Evolutionary conservation across 2,113 vertebrate species (phyloP), one percentile per base, ranked within the genome.

Genomic region (Anser cygnoides): DNA sequence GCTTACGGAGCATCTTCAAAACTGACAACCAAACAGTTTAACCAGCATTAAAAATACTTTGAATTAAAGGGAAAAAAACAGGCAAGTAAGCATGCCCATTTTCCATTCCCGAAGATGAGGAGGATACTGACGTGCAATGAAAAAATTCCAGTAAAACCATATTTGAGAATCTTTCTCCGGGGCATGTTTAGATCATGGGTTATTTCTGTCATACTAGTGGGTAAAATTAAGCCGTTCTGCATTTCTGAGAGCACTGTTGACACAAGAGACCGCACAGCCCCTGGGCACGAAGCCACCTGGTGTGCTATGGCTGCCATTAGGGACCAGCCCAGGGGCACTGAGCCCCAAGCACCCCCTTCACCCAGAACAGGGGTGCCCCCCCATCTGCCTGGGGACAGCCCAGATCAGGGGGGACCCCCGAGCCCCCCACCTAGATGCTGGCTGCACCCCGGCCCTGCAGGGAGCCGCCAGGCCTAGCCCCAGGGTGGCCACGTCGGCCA

Each of bases 201-300:
- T 96, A 96, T 97, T 97, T 96, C 91, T 90, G 79, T 92, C 81
- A 21, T 33, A 29, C n/a, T 82, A 87, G 93, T 22, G 82, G 84
- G 41, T 46, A 41, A 84, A 86, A 93, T 82, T 23, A 79, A 93
- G 89, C 59, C 5, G 3, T 57, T 23, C 81, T 73, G 46, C 31
- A 3, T 87, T 91, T 86, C 79, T 72, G 76, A 5, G 4, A 59
- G 89, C 54, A 29, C 35, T 76, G 58, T 91, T 94, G 89, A 71
- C 57, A 37, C 0, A 6, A 78, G 54, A 76, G 66, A 78, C 75
- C 35, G 41, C 58, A 33, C 74, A 91, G 65, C 28, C 63, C 91
- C 49, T 66, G 37, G 20, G 62, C 4, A 15, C 5, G 8, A 74
- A 33, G 50, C 8, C 37, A 57, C 44, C 44, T 1, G 16, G 26